Conservation (phyloP, 2,888 invertebrate genomes). For the Abrostola triplasia region DNA sequence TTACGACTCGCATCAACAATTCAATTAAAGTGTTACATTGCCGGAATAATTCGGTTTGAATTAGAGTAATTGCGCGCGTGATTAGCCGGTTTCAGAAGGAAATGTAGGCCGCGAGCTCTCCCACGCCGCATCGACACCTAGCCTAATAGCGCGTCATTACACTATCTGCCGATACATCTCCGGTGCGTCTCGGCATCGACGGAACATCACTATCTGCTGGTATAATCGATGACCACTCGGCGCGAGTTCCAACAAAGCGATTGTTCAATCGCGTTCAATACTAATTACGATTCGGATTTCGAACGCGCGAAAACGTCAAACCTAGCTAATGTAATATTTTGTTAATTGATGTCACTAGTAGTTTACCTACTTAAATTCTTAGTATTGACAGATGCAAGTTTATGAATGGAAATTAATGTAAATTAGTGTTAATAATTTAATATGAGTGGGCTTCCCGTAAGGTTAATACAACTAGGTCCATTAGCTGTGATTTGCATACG, state of each 20-base stretch:
- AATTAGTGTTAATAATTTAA: slow-evolving; percentile 68
- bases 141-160: slow-evolving; percentile 84
- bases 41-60: slow-evolving; percentile 81
- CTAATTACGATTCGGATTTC: slow-evolving; percentile 68
- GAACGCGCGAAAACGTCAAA: slow-evolving; percentile 47
- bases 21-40: slow-evolving; percentile 84
- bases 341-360: slow-evolving; percentile 52
- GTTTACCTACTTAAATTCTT: slow-evolving; percentile 39
- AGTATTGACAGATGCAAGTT: slow-evolving; percentile 59
- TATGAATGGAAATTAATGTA: slow-evolving; percentile 76
- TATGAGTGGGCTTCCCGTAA: slow-evolving; percentile 65
- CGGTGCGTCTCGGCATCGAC: slow-evolving; percentile 64
- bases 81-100: slow-evolving; percentile 74
- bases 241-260: slow-evolving; percentile 75
- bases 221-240: slow-evolving; percentile 73
- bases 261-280: slow-evolving; percentile 73
- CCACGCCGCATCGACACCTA: slow-evolving; percentile 85
- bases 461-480: slow-evolving; percentile 69
- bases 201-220: slow-evolving; percentile 76
- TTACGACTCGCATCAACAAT: slow-evolving; percentile 73
- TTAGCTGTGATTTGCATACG: slow-evolving; percentile 74
- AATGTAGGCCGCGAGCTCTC: slow-evolving; percentile 83
- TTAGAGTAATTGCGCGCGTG: slow-evolving; percentile 85
- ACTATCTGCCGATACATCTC: slow-evolving; percentile 83
- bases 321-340: slow-evolving; percentile 38